Percentiles rank a stretch among this genome's conserved stretches.
These are phyloP conservation scores for Balanococcus diminutus DNA, from an alignment of 2,888 invertebrate species.

Conservation along the genomic window DNA sequence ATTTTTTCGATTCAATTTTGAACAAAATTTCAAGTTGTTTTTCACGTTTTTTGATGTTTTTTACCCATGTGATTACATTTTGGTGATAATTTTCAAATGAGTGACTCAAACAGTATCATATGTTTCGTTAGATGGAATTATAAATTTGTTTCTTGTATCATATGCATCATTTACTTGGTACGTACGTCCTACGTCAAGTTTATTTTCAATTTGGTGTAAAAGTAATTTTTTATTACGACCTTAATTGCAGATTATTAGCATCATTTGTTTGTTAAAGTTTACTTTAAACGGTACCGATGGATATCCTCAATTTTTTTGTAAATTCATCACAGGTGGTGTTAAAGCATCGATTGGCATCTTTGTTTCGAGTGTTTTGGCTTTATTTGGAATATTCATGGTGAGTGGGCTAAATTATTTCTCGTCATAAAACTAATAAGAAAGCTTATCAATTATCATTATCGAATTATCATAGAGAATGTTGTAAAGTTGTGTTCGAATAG, in stretches of 20 bases:
- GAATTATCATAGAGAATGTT: no score
- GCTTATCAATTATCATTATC: no score
- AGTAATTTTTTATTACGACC: background rate
- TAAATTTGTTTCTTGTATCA: background rate
- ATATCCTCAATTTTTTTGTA: background rate
- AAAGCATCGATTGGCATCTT: background rate
- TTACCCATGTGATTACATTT: background rate
- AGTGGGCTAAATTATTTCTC: background rate
- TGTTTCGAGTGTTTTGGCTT: background rate
- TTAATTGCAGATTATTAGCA: background rate
- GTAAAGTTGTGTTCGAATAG: background rate
- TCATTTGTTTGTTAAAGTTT: background rate
- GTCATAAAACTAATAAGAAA: no score
- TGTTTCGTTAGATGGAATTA: slow-evolving; percentile 1
- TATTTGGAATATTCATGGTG: background rate
- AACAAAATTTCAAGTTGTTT: background rate
- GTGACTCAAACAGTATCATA: background rate
- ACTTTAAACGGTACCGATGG: background rate
- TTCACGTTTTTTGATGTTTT: background rate
- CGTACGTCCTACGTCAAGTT: background rate
- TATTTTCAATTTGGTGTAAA: background rate
- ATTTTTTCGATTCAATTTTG: no score
- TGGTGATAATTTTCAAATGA: slow-evolving; percentile 2
- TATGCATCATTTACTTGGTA: background rate
- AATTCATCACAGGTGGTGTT: background rate